Conservation (phyloP, 2,113 vertebrate species). For the Neolamprologus variostigma region DNA sequence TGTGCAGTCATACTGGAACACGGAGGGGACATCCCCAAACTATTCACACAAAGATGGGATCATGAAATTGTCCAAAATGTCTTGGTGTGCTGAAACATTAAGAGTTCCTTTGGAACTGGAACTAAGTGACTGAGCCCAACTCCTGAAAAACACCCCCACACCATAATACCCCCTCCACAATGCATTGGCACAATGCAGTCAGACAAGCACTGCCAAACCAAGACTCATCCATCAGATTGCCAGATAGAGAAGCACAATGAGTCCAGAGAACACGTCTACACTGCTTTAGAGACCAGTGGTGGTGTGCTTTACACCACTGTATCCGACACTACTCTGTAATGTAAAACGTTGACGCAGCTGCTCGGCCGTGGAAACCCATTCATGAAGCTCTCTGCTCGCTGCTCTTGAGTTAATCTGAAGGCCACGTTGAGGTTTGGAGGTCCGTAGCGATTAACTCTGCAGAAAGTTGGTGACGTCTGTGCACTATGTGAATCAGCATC, state of each 20-base stretch:
- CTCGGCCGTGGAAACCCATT: background rate
- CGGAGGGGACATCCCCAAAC: accelerated
- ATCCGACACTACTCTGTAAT: background rate
- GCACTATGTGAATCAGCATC: background rate
- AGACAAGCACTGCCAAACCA: background rate
- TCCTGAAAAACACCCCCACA: background rate
- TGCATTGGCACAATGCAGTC: background rate
- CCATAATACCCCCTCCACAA: background rate
- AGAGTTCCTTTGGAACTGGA: background rate
- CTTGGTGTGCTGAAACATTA: background rate
- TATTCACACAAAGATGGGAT: background rate
- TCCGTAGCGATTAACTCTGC: background rate
- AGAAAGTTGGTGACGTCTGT: background rate
- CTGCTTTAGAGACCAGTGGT: background rate
- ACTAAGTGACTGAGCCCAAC: background rate
- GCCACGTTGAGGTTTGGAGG: accelerated
- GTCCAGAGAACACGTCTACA: background rate
- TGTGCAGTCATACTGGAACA: background rate
- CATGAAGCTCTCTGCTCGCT: accelerated
- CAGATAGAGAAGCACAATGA: background rate
- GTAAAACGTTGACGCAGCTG: background rate
- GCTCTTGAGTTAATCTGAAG: background rate
- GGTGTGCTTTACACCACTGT: background rate
- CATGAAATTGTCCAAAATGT: background rate
- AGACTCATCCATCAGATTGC: background rate